phyloP scores from a whole-genome alignment of 1,140 invertebrate genomes.

The Lethrus apterus region DNA sequence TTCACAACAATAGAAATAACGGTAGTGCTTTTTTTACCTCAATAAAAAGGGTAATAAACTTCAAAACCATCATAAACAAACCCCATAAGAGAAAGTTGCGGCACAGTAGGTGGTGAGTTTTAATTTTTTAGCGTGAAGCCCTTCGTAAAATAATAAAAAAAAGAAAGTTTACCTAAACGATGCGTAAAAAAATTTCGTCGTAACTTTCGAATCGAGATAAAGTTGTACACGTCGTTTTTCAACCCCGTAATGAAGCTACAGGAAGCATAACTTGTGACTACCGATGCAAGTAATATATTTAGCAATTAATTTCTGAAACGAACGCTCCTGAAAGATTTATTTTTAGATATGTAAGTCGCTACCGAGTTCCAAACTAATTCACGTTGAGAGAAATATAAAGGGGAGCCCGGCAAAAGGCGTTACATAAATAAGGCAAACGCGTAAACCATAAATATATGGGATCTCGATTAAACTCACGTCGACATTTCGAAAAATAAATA shows the following conservation, averaged over 20 bases:
- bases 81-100: conserved; percentile 4
- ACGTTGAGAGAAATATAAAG: conserved; percentile 26
- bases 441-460: conserved; percentile 22
- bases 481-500: conserved; percentile 18
- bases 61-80: conserved; percentile 1
- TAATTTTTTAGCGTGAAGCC: not conserved
- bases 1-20: not conserved
- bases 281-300: conserved; percentile 20
- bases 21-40: not conserved
- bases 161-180: not conserved
- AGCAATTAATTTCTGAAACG: conserved; percentile 24
- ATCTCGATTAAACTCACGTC: conserved; percentile 18
- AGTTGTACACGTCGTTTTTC: no score
- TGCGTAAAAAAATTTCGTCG: no score
- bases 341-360: conserved; percentile 20
- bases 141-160: not conserved
- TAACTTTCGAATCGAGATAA: no score
- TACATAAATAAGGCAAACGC: conserved; percentile 25
- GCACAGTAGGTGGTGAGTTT: no score
- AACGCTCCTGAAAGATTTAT: conserved; percentile 21
- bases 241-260: conserved; percentile 14
- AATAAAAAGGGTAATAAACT: conserved; percentile 11
- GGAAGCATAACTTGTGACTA: conserved; percentile 14
- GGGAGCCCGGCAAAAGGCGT: conserved; percentile 15
- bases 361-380: conserved; percentile 25